Conservation (phyloP, 2,888 invertebrate genomes). For the Thumatha senex region DNA sequence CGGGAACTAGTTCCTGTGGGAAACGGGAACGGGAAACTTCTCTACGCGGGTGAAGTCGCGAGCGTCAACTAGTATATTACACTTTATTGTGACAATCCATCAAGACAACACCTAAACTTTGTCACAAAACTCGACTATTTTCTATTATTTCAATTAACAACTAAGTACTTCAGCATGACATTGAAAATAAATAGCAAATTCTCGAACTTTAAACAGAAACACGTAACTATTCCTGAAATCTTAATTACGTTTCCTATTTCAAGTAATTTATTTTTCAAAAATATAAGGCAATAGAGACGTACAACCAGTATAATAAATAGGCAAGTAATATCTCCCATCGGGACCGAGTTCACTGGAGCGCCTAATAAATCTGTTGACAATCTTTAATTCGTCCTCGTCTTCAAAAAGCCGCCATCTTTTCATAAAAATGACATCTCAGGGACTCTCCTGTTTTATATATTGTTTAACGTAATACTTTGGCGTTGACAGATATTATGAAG, state of each 20-base stretch:
- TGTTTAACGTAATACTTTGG: slow-evolving; percentile 9
- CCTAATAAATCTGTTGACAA: slow-evolving; percentile 82
- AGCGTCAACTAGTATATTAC: too few relatives aligned
- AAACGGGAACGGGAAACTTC: too few relatives aligned
- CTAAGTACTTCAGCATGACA: too few relatives aligned
- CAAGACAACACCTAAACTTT: too few relatives aligned
- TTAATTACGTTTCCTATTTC: background rate
- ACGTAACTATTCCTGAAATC: background rate
- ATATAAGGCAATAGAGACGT: slow-evolving; percentile 14
- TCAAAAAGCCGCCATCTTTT: slow-evolving; percentile 49
- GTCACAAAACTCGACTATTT: too few relatives aligned
- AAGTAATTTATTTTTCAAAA: slow-evolving; percentile 17
- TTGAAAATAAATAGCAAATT: too few relatives aligned
- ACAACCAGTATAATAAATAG: slow-evolving; percentile 44
- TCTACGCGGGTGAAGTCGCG: too few relatives aligned
- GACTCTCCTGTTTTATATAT: too few relatives aligned
- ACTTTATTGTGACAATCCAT: too few relatives aligned
- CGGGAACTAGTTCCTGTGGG: too few relatives aligned
- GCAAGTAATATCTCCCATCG: slow-evolving; percentile 53
- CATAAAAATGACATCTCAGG: slow-evolving; percentile 55
- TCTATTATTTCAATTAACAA: too few relatives aligned
- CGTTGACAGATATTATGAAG: slow-evolving; percentile 20
- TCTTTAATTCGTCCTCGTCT: slow-evolving; percentile 74
- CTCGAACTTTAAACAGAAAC: too few relatives aligned
- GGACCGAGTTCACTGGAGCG: slow-evolving; percentile 72